Evolutionary conservation across 2,113 vertebrate genomes (phyloP).

Genomic region (Crotalus tigris): DNA sequence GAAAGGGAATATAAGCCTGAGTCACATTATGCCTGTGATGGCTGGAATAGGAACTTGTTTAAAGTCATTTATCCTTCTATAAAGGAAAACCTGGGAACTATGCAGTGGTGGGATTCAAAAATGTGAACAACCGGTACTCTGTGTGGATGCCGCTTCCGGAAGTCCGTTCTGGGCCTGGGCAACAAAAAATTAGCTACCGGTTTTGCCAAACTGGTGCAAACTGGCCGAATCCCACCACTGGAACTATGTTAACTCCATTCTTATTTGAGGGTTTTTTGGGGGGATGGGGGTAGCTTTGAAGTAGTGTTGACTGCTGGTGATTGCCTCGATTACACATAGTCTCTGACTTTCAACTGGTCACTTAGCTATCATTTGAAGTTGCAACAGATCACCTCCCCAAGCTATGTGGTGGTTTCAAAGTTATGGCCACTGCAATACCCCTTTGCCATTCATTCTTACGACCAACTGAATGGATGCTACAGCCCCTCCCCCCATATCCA

Average conservation of each 20-base stretch:
- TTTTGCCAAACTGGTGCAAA: too few relatives aligned
- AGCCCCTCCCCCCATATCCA: fast-evolving
- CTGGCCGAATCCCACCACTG: too few relatives aligned
- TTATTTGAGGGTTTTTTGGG: too few relatives aligned
- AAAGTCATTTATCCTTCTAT: not conserved
- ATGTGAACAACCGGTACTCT: too few relatives aligned
- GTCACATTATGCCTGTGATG: not conserved
- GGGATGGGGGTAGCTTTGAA: not conserved
- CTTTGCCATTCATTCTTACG: not conserved
- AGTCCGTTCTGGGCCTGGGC: too few relatives aligned
- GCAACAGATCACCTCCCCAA: not conserved
- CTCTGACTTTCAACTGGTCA: not conserved
- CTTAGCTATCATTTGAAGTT: not conserved
- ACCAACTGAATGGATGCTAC: not conserved
- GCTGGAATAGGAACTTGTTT: not conserved
- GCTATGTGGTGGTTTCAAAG: not conserved
- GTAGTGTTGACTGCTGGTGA: not conserved
- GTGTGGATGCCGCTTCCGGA: too few relatives aligned
- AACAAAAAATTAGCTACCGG: too few relatives aligned
- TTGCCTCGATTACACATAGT: not conserved
- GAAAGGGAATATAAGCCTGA: not conserved
- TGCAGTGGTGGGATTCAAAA: too few relatives aligned
- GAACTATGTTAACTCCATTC: too few relatives aligned
- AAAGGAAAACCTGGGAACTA: not conserved
- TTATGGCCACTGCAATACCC: not conserved